Percentiles rank a stretch among this genome's conserved stretches.
Evolutionary conservation across 2,113 vertebrate genomes (phyloP).

Genomic region (Heterocephalus glaber): DNA sequence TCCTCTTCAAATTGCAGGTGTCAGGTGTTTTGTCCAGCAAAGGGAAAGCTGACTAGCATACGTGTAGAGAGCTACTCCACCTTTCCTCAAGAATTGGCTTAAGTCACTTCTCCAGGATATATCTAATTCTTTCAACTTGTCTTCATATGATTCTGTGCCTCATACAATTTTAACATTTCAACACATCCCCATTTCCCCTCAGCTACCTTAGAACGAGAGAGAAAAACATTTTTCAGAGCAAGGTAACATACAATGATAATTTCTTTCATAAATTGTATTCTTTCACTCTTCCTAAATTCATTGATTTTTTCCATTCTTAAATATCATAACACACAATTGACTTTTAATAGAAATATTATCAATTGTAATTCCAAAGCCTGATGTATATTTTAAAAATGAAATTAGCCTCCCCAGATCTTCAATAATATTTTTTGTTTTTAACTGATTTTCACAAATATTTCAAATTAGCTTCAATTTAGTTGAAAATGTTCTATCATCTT

Average conservation of each 20-base stretch:
- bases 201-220: background rate
- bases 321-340: background rate
- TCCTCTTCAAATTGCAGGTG: background rate
- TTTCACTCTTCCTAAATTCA: background rate
- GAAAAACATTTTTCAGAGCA: background rate
- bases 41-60: background rate
- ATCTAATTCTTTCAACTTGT: background rate
- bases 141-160: background rate
- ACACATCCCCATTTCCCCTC: background rate
- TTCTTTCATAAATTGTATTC: background rate
- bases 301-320: background rate
- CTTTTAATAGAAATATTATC: background rate
- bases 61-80: background rate
- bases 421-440: background rate
- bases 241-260: background rate
- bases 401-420: background rate
- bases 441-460: constrained; percentile 26
- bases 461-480: background rate
- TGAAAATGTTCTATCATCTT: background rate
- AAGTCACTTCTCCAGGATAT: background rate
- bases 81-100: background rate
- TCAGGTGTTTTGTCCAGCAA: background rate
- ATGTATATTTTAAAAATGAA: background rate
- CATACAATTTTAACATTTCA: background rate
- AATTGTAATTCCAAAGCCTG: background rate